These are phyloP conservation scores for Drosophila percnosoma DNA, from an alignment of 2,888 invertebrate genomes.

Conservation along the genomic window DNA sequence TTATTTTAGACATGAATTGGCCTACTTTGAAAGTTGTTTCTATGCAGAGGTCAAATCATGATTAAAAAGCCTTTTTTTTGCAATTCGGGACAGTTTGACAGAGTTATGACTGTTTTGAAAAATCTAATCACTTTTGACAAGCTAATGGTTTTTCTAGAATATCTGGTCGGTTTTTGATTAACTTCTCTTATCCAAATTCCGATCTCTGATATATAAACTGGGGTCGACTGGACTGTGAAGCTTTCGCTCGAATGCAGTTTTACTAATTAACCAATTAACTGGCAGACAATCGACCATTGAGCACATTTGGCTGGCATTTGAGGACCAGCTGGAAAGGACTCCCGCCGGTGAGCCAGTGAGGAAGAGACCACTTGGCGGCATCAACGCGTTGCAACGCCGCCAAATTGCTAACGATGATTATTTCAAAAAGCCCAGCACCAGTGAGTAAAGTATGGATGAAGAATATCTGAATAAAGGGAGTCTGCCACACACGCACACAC, in stretches of 20 bases:
- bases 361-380: conserved; percentile 12
- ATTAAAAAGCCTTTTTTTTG: not conserved
- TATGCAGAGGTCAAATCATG: not conserved
- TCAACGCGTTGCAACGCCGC: not conserved
- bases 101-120: not conserved
- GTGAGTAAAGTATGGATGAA: conserved; percentile 6
- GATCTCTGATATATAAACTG: not conserved
- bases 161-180: not conserved
- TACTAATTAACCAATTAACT: conserved; percentile 36
- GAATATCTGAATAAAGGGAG: conserved; percentile 11
- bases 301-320: conserved; percentile 2
- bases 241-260: conserved; percentile 15
- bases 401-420: conserved; percentile 47
- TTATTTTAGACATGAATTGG: not conserved
- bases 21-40: not conserved
- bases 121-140: not conserved
- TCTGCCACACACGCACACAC: not conserved
- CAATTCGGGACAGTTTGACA: too few species aligned
- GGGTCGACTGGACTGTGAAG: not conserved
- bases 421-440: conserved; percentile 19
- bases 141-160: not conserved
- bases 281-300: conserved; percentile 55
- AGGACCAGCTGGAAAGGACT: conserved; percentile 37
- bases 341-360: not conserved
- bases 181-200: not conserved